A percentile compares a stretch with the other conserved stretches of the same genome.
These are phyloP conservation scores for Xenopus petersii DNA, from an alignment of 2,797 vertebrate genomes.

Conservation along the genomic window DNA sequence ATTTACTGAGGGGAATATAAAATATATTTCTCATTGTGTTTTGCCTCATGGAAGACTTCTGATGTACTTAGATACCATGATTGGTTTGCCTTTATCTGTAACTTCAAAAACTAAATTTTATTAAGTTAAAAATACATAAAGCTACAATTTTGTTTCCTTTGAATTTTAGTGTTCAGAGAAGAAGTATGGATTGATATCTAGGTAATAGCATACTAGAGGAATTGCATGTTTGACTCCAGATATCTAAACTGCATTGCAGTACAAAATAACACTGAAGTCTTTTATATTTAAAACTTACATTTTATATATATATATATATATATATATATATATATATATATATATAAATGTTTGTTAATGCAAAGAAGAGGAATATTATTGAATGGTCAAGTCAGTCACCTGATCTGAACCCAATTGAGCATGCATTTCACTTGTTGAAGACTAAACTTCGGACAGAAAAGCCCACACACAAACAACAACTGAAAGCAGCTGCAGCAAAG, in stretches of 20 bases:
- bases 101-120: conserved; percentile 56
- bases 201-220: conserved; percentile 55
- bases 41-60: conserved; percentile 8
- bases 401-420: too few species aligned
- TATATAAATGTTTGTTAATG: too few species aligned
- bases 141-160: conserved; percentile 64
- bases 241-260: conserved; percentile 57
- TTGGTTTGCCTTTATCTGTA: conserved; percentile 45
- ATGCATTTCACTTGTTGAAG: too few species aligned
- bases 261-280: conserved; percentile 55
- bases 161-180: conserved; percentile 58
- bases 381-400: too few species aligned
- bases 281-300: conserved; percentile 59
- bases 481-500: too few species aligned
- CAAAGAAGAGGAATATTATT: too few species aligned
- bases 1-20: too few species aligned
- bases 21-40: conserved; percentile 22
- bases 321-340: conserved; percentile 23
- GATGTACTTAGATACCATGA: conserved; percentile 21
- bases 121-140: conserved; percentile 69
- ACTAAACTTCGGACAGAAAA: too few species aligned
- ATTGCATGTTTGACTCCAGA: conserved; percentile 62
- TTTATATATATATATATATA: conserved; percentile 58
- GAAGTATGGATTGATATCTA: conserved; percentile 66
- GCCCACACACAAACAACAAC: too few species aligned